Conservation (phyloP, 92 coral and sea anemone species). For the Meandrina meandrites region DNA sequence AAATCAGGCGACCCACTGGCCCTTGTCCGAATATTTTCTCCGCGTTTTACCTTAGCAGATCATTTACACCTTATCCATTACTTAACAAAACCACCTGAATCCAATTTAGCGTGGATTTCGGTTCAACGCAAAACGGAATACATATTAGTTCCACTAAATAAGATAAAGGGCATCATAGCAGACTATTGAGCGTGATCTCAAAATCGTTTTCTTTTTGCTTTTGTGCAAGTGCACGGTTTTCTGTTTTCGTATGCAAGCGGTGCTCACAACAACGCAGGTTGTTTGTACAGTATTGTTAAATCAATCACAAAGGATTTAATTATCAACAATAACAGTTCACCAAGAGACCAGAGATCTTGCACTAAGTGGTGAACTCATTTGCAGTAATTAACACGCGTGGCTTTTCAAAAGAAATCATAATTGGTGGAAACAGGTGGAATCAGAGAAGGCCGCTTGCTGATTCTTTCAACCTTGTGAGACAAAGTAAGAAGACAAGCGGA, state of each 20-base stretch:
- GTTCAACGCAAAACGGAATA: neutral
- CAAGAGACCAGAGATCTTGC: conserved; percentile 22
- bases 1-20: neutral
- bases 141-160: neutral
- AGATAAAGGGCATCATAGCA: conserved; percentile 7
- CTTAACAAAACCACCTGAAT: conserved; percentile 38
- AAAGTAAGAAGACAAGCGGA: conserved; percentile 44
- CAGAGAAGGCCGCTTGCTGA: conserved; percentile 35
- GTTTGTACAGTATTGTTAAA: conserved; percentile 43
- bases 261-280: conserved; percentile 39
- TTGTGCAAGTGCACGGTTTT: conserved; percentile 1
- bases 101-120: conserved; percentile 18
- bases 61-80: conserved; percentile 38
- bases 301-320: conserved; percentile 50
- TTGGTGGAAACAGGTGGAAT: conserved; percentile 26
- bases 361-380: conserved; percentile 48
- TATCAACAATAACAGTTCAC: conserved; percentile 28
- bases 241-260: conserved; percentile 29
- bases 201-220: neutral
- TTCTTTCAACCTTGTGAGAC: conserved; percentile 24
- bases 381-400: conserved; percentile 33
- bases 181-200: neutral
- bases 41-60: conserved; percentile 5
- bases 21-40: conserved; percentile 25
- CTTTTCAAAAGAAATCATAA: conserved; percentile 10